Conservation (phyloP, 64 coral and sea anemone genomes). For the Catalaphyllia jardinei region DNA sequence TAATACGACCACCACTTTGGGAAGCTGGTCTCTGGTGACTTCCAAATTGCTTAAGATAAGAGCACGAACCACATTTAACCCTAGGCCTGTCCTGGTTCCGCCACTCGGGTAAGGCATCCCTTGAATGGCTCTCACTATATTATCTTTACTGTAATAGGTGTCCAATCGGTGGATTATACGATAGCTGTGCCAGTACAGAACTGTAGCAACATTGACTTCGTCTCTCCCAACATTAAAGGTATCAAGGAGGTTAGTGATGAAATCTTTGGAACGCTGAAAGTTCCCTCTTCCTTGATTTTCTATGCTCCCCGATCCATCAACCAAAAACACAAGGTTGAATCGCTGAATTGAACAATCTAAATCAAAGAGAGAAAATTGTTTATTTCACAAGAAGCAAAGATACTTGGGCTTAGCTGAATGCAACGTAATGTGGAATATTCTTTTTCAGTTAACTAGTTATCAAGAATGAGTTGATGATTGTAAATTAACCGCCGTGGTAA, state of each 20-base stretch:
- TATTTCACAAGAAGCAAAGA: too few species aligned
- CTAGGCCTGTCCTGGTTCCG: not conserved
- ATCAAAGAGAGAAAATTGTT: not conserved
- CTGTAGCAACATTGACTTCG: not conserved
- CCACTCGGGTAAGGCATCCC: not conserved
- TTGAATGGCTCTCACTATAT: constrained; percentile 1
- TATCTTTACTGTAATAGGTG: not conserved
- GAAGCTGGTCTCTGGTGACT: not conserved
- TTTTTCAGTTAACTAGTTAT: too few species aligned
- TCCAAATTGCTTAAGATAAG: not conserved
- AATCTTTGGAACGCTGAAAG: constrained; percentile 25
- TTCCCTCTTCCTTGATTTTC: not conserved
- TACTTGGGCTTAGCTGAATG: too few species aligned
- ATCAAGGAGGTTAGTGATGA: not conserved
- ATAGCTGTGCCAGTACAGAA: not conserved
- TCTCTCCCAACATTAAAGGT: not conserved
- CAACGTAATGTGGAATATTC: too few species aligned
- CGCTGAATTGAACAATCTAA: constrained; percentile 4
- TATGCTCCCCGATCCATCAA: constrained; percentile 38
- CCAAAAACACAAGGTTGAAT: constrained; percentile 17
- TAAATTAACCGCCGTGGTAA: too few species aligned
- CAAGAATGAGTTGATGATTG: too few species aligned
- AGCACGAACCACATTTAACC: constrained; percentile 1
- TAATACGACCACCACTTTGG: not conserved
- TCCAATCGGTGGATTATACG: not conserved